Evolutionary conservation across 2,797 vertebrate genomes (phyloP).

Genomic region (Buceros bicornis): DNA sequence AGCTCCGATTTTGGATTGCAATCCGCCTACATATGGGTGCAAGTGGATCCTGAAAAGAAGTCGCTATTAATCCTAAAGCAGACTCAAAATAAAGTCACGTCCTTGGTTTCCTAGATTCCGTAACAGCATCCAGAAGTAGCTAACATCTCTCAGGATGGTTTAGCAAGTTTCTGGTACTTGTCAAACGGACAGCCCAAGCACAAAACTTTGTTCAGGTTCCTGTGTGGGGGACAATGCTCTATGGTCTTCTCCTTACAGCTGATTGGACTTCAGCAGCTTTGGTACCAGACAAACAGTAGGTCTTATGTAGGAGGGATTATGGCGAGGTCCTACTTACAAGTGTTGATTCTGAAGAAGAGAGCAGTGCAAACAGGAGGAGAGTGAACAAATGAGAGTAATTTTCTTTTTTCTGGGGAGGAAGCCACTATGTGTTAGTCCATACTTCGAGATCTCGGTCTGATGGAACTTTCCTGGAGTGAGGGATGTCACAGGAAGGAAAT

Average conservation of each 20-base stretch:
- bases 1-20: background rate
- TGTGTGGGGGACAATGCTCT: background rate
- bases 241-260: background rate
- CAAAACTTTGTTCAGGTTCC: background rate
- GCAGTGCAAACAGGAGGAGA: background rate
- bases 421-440: fast-evolving
- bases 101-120: background rate
- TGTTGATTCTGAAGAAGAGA: background rate
- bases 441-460: background rate
- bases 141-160: background rate
- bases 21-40: background rate
- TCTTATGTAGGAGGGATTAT: background rate
- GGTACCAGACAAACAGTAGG: background rate
- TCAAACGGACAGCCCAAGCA: background rate
- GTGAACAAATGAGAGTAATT: background rate
- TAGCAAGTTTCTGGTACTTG: background rate
- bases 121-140: background rate
- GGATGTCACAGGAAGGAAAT: background rate
- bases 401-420: background rate
- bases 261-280: background rate
- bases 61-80: background rate
- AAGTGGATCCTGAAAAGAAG: background rate
- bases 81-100: background rate
- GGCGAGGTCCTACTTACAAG: background rate
- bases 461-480: background rate